Base-by-base conservation (phyloP, 2,888 invertebrate genomes). In the Netelia virgata region DNA sequence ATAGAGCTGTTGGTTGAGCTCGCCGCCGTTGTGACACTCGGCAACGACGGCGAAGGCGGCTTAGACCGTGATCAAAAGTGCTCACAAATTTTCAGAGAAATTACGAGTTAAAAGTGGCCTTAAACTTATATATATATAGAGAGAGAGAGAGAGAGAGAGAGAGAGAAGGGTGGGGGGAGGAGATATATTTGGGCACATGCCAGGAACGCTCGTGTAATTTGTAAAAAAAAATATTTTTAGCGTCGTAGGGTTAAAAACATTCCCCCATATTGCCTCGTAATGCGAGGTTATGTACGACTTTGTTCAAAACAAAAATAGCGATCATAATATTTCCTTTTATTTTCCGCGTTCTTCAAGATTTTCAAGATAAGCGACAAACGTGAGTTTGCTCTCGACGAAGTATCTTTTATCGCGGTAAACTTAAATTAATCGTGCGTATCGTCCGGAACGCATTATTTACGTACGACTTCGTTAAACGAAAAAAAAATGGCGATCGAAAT, bases 21-120 rank as follows among this genome's bases (percentile, higher is more conserved):
- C 55, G 16, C 14, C 55, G 55, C 16, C 18, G 18, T 57, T 57
- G 55, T 57, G 20, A 57, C 55, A 57, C 47, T 47, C 47, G 47
- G 14, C 47, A 14, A 14, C 14, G 28, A 28, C 28, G 28, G 0
- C 5, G 28, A 28, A 28, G 28, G 47, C 2, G 47, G 47, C 47
- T 11, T 47, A 47, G 3, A 47, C 1, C 47, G 47, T 11, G 47
- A 47, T 47, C 47, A 47, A 47, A 47, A 47, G 10, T 47, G 14
- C 14, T 14, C 47, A 10, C 47, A 14, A 47, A 47, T 47, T 47
- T 47, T 47, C 10, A 47, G 47, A 47, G 11, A 47, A 1, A 3
- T 47, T 47, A 47, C 14, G 47, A 47, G 47, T 47, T 47, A 11
- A 47, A 47, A 47, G 47, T 47, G 14, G 47, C 47, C 14, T 47